These are phyloP conservation scores for Lepisosteus oculatus DNA, from an alignment of 2,113 vertebrate genomes.

Conservation along the genomic window DNA sequence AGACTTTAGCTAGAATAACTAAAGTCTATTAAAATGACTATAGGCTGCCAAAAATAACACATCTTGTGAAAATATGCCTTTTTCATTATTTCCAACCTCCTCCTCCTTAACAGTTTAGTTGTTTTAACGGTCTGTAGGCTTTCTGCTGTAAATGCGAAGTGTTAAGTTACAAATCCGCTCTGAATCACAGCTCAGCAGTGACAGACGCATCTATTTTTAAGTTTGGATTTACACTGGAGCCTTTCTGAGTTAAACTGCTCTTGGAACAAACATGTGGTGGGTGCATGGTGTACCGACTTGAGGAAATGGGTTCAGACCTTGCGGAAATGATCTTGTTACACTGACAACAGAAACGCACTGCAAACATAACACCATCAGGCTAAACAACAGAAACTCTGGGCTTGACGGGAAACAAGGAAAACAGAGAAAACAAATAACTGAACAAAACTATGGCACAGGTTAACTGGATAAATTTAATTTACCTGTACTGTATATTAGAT, in stretches of 20 bases:
- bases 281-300: background rate
- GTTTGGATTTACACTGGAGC: too few relatives aligned
- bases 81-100: slow-evolving; percentile 10
- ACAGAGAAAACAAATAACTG: background rate
- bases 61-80: background rate
- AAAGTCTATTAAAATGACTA: too few relatives aligned
- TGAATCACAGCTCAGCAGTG: slow-evolving; percentile 52
- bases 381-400: background rate
- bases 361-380: background rate
- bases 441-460: background rate
- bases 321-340: background rate
- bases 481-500: too few relatives aligned
- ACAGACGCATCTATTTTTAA: slow-evolving; percentile 47
- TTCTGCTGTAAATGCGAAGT: slow-evolving; percentile 45
- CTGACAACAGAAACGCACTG: background rate
- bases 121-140: slow-evolving; percentile 45
- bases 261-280: slow-evolving; percentile 30
- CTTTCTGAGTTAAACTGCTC: background rate
- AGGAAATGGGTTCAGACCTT: background rate
- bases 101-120: slow-evolving; percentile 38
- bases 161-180: slow-evolving; percentile 48
- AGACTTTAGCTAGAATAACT: too few relatives aligned
- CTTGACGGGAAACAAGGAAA: background rate
- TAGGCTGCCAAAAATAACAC: too few relatives aligned
- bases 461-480: too few relatives aligned